Percentiles rank a stretch among this genome's conserved stretches.
Conservation (phyloP, 2,113 vertebrate genomes). For the Bettongia penicillata region DNA sequence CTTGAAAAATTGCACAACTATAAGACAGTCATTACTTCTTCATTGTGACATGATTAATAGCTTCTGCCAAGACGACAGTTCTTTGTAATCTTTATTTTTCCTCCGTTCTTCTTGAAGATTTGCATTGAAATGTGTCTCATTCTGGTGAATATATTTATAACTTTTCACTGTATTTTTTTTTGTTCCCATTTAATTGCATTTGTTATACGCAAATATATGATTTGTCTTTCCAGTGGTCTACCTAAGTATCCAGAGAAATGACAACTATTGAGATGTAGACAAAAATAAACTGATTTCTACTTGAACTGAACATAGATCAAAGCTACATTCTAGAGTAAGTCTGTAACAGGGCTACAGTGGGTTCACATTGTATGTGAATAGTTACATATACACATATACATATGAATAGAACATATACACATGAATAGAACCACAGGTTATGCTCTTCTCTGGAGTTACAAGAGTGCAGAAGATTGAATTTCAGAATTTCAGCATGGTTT, state of each 20-base stretch:
- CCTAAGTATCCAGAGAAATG: slow-evolving; percentile 42
- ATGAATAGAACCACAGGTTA: neutral
- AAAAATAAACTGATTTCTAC: slow-evolving; percentile 44
- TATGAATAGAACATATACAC: neutral
- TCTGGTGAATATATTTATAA: slow-evolving; percentile 62
- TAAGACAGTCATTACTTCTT: slow-evolving; percentile 67
- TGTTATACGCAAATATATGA: slow-evolving; percentile 24
- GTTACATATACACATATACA: no score
- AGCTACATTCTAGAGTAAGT: neutral
- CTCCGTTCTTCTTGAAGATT: slow-evolving; percentile 58
- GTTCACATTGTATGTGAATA: no score
- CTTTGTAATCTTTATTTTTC: slow-evolving; percentile 65
- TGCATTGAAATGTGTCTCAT: slow-evolving; percentile 54
- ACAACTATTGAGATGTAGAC: slow-evolving; percentile 23
- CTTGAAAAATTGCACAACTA: slow-evolving; percentile 69
- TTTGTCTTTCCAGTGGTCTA: slow-evolving; percentile 29
- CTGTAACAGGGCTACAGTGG: neutral
- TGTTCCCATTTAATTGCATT: slow-evolving; percentile 32
- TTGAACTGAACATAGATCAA: neutral
- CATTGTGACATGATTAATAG: slow-evolving; percentile 62
- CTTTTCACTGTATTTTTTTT: neutral
- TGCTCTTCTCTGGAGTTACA: neutral
- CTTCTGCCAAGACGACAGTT: slow-evolving; percentile 54
- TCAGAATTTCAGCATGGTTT: neutral
- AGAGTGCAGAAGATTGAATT: neutral